Evolutionary conservation across 2,113 vertebrate species (phyloP).

Genomic region (Stomatorhinus ivindoensis): DNA sequence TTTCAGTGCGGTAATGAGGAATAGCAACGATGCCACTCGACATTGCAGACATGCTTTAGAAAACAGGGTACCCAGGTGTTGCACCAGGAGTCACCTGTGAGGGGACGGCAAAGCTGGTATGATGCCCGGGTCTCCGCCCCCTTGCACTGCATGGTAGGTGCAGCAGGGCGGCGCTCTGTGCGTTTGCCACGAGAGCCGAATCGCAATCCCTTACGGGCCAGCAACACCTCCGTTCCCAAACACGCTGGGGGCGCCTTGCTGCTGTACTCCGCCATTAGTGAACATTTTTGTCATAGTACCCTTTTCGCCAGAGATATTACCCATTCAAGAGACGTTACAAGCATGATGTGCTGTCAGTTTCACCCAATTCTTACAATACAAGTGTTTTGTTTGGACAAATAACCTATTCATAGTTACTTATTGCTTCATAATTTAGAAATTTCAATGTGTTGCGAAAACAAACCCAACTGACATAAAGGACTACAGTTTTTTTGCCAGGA

Average conservation of each 20-base stretch:
- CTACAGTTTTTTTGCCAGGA: constrained; percentile 15
- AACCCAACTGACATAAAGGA: constrained; percentile 22
- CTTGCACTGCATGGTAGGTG: not conserved
- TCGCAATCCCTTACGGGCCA: not conserved
- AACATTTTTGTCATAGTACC: constrained; percentile 37
- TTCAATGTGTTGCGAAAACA: constrained; percentile 10
- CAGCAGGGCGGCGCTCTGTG: not conserved
- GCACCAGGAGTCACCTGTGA: not conserved
- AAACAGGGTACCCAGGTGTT: not conserved
- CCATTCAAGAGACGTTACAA: not conserved
- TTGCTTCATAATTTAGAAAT: not conserved
- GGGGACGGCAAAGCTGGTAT: not conserved
- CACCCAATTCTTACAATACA: constrained; percentile 7
- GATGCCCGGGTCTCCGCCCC: not conserved
- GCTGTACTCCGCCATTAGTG: not conserved
- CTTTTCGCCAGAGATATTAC: constrained; percentile 15
- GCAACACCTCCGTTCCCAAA: not conserved
- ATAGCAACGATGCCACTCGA: not conserved
- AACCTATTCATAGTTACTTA: constrained; percentile 2
- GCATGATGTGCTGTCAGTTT: not conserved
- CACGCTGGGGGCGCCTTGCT: not conserved
- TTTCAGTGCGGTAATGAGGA: not conserved
- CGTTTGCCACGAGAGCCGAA: not conserved
- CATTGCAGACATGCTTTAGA: not conserved
- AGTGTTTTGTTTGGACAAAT: not conserved